Conservation (phyloP, 2,113 vertebrate genomes). For the Orthonyx spaldingii region DNA sequence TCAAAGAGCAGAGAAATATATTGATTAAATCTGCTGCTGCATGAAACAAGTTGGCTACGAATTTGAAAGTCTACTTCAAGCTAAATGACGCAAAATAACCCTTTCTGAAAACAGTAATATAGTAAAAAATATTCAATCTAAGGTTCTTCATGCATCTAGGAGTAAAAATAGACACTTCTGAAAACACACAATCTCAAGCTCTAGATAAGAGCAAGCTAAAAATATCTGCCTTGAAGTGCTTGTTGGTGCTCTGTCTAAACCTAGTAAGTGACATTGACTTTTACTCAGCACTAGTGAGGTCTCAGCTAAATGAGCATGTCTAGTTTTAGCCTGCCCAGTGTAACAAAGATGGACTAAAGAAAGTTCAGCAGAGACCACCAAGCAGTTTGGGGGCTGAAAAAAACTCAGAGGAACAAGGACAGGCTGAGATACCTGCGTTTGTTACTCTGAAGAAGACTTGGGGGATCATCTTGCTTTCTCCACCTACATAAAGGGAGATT, state of each 20-base stretch:
- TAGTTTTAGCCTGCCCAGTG: not conserved
- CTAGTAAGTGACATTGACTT: not conserved
- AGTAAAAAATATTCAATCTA: not conserved
- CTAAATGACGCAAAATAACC: not conserved
- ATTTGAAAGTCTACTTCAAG: not conserved
- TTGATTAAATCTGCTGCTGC: not conserved
- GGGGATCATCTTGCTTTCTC: not conserved
- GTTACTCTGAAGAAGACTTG: not conserved
- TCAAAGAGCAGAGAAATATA: not conserved
- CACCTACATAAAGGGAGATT: not conserved
- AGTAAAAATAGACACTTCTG: not conserved
- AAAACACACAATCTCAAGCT: not conserved
- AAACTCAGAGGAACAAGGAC: accelerated
- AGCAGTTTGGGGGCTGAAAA: accelerated
- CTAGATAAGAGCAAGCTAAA: not conserved
- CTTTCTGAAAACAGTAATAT: not conserved
- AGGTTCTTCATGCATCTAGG: not conserved
- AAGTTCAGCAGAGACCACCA: not conserved
- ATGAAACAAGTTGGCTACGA: not conserved
- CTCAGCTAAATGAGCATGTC: accelerated
- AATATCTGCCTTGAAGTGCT: not conserved
- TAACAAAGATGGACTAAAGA: not conserved
- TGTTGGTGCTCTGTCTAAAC: not conserved
- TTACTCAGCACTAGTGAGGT: not conserved
- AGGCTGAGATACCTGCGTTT: not conserved